These are phyloP conservation scores for Rhyacophila brunnea DNA, from an alignment of 1,140 invertebrate species.

Conservation along the genomic window DNA sequence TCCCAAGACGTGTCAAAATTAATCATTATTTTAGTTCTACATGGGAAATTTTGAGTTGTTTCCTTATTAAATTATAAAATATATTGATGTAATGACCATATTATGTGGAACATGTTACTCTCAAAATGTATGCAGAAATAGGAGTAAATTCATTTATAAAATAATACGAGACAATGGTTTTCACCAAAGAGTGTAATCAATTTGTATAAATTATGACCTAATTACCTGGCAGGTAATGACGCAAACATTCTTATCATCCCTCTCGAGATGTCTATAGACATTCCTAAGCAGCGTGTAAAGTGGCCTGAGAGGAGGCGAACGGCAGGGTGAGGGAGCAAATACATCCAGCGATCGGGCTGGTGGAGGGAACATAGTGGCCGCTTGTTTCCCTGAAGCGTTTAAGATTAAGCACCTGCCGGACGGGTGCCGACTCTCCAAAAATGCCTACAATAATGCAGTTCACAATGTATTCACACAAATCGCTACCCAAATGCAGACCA, in stretches of 20 bases:
- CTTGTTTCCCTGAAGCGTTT: slow-evolving; percentile 68
- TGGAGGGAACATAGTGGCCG: slow-evolving; percentile 21
- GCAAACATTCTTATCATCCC: slow-evolving; percentile 78
- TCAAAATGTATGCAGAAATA: too few species aligned
- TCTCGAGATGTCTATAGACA: slow-evolving; percentile 82
- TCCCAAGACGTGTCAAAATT: too few species aligned
- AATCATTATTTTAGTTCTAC: too few species aligned
- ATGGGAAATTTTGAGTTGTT: too few species aligned
- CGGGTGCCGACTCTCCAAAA: slow-evolving; percentile 72
- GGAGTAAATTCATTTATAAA: too few species aligned
- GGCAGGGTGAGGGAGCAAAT: slow-evolving; percentile 44
- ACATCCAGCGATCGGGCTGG: slow-evolving; percentile 28
- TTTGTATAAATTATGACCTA: slow-evolving; percentile 32
- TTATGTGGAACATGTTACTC: too few species aligned
- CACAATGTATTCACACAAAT: too few species aligned
- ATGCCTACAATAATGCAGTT: slow-evolving; percentile 43
- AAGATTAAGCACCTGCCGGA: slow-evolving; percentile 75
- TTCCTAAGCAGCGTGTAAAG: slow-evolving; percentile 82
- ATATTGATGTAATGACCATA: too few species aligned
- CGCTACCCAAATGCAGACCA: too few species aligned
- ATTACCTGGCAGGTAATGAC: slow-evolving; percentile 85
- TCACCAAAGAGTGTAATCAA: too few species aligned
- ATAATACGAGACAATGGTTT: too few species aligned
- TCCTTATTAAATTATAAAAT: too few species aligned
- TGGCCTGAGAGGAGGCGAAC: slow-evolving; percentile 74